Base-by-base conservation (phyloP, 2,888 invertebrate species). In the Protodeltote pygarga region DNA sequence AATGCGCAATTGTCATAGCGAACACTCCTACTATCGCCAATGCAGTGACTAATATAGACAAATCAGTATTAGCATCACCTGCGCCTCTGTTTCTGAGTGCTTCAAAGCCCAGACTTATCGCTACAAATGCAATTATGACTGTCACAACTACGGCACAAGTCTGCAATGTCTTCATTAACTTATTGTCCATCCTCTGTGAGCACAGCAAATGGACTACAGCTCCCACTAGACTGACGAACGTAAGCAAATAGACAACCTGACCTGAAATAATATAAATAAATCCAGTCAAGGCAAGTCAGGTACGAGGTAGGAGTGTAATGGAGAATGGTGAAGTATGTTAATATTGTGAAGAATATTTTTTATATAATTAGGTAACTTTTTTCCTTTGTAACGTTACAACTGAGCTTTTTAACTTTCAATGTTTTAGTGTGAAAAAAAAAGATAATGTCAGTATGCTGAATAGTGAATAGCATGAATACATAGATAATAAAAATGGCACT, bases 241-340 rank as follows among this genome's bases (percentile, higher is more conserved):
- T 81, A 2, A 83, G 51, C 3, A 83, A 3, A 68, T 87, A 53
- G 3, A 86, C 83, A 6, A 80, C 21, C 9, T 85, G 46, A 40
- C 88, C 88, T 88, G 78, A 42, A 85, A 75, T 9, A 10, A 19
- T 6, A 16, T 24, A 2, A 24, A 24, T 25, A 10, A 0, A 19
- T 15, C 4, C 9, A 3, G 16, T 5, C 14, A 13, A 3, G 13
- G 5, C n/a, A n/a, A n/a, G n/a, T n/a, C n/a, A n/a, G n/a, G n/a
- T n/a, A n/a, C n/a, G n/a, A n/a, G n/a, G n/a, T n/a, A n/a, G n/a
- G n/a, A n/a, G n/a, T n/a, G n/a, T n/a, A n/a, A n/a, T n/a, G n/a
- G n/a, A n/a, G n/a, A n/a, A n/a, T n/a, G n/a, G n/a, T n/a, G n/a
- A n/a, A 5, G 9, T 10, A n/a, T n/a, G 3, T 34, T 34, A 8